Evolutionary conservation across 2,888 invertebrate species (phyloP).

Genomic region (Myathropa florea): DNA sequence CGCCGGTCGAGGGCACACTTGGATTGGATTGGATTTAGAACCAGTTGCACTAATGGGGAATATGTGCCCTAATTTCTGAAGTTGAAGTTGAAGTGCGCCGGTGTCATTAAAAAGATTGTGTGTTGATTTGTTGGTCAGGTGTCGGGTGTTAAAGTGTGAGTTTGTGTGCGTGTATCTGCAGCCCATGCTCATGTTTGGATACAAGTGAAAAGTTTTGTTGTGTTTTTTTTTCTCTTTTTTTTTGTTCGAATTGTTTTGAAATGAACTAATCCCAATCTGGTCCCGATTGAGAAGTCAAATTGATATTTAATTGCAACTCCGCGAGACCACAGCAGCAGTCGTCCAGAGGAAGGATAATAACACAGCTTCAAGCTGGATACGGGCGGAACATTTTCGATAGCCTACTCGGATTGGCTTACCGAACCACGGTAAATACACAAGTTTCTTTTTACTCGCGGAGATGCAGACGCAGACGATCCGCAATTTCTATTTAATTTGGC

Average conservation of each 20-base stretch:
- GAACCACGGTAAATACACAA: slow-evolving; percentile 78
- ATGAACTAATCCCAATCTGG: slow-evolving; percentile 21
- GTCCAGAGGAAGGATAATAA: slow-evolving; percentile 38
- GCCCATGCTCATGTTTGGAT: no score
- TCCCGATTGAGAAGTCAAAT: slow-evolving; percentile 37
- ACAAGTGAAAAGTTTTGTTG: slow-evolving; percentile 16
- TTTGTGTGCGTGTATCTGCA: background rate
- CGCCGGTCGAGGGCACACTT: slow-evolving; percentile 40
- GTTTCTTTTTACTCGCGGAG: background rate
- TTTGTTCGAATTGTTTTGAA: slow-evolving; percentile 5
- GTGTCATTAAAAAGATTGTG: slow-evolving; percentile 42
- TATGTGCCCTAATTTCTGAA: slow-evolving; percentile 62
- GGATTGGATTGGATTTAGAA: slow-evolving; percentile 50
- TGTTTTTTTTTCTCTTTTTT: background rate
- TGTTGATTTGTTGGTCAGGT: slow-evolving; percentile 31
- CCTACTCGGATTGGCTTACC: slow-evolving; percentile 80
- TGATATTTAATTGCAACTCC: slow-evolving; percentile 40
- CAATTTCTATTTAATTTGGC: slow-evolving; percentile 69
- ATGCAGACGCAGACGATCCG: background rate
- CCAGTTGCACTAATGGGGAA: slow-evolving; percentile 63
- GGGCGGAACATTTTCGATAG: slow-evolving; percentile 79
- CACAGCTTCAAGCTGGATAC: slow-evolving; percentile 78
- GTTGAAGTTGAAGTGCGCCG: slow-evolving; percentile 39
- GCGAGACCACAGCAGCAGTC: background rate
- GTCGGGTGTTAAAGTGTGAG: slow-evolving; percentile 11